A percentile compares a stretch with the other conserved stretches of the same genome.
Evolutionary conservation across 2,888 invertebrate genomes (phyloP).

Genomic region (Ferrisia virgata): DNA sequence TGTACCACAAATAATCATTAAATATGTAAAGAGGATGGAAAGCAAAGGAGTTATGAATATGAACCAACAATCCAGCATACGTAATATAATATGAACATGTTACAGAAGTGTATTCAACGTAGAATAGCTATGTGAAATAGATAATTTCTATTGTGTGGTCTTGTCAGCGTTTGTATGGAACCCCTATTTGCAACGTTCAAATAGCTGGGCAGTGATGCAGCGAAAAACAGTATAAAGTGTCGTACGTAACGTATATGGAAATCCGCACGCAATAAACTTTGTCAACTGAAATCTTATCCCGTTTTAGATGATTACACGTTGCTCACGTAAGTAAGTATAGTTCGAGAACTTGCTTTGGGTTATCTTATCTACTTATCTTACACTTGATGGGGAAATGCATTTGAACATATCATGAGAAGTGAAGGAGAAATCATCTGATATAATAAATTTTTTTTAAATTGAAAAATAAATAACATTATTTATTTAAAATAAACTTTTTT

Average conservation of each 20-base stretch:
- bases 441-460: too few species aligned
- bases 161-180: not conserved
- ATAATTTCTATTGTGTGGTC: slow-evolving; percentile 17
- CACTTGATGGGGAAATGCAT: too few species aligned
- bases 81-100: not conserved
- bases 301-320: not conserved
- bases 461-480: too few species aligned
- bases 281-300: not conserved
- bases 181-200: not conserved
- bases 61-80: not conserved
- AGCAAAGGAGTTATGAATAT: not conserved
- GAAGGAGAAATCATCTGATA: too few species aligned
- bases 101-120: not conserved
- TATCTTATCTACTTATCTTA: too few species aligned
- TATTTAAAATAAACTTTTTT: too few species aligned
- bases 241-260: not conserved
- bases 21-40: slow-evolving; percentile 5
- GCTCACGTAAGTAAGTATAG: not conserved
- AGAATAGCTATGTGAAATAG: not conserved
- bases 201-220: not conserved
- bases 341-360: too few species aligned
- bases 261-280: not conserved
- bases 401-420: too few species aligned
- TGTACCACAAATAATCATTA: not conserved
- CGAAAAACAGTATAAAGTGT: not conserved